Conservation (phyloP, 2,113 vertebrate genomes). For the Scophthalmus maximus region DNA sequence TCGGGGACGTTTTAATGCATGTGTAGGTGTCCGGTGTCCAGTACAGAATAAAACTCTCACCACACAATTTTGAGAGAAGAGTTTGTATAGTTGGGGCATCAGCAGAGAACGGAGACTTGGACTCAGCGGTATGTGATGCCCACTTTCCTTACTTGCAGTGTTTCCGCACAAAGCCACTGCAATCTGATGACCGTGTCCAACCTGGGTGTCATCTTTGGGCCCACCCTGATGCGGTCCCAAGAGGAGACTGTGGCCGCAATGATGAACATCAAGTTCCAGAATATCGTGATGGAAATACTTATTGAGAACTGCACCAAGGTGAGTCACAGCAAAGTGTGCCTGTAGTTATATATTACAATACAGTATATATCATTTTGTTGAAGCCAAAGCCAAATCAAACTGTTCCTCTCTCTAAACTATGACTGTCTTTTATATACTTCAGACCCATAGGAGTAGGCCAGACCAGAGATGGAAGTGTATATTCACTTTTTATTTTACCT, state of each 20-base stretch:
- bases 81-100: background rate
- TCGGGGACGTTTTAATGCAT: background rate
- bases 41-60: background rate
- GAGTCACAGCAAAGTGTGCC: background rate
- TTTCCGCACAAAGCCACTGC: conserved; percentile 92
- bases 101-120: background rate
- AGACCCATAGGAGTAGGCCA: no score
- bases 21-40: background rate
- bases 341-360: no score
- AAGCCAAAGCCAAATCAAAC: no score
- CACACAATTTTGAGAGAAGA: no score
- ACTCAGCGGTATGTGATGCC: background rate
- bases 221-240: conserved; percentile 96
- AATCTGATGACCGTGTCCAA: conserved; percentile 99
- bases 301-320: conserved; percentile 98
- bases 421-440: no score
- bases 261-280: conserved; percentile 99
- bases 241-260: conserved; percentile 98
- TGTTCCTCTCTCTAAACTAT: no score
- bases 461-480: no score
- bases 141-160: conserved; percentile 75
- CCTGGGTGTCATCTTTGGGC: conserved; percentile 97
- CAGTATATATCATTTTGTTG: no score
- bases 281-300: conserved; percentile 97
- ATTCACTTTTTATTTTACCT: no score